phyloP scores from a whole-genome alignment of 2,113 vertebrate species.

The Ailurus styani region DNA sequence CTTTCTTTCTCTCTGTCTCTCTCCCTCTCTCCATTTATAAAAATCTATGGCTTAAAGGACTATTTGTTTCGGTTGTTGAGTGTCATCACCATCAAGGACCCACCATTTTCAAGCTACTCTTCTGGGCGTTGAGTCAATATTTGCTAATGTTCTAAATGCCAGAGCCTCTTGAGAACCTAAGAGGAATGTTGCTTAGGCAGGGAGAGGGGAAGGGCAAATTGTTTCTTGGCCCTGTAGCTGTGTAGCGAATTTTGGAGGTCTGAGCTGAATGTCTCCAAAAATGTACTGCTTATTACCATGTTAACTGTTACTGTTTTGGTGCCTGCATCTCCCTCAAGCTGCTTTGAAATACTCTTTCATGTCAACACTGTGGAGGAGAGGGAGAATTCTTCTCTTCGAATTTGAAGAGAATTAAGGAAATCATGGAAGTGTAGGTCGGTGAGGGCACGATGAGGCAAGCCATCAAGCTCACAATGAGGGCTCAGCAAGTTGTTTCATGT shows the following conservation, averaged over 20 bases:
- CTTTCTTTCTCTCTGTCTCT: too few species aligned
- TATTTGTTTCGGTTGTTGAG: neutral
- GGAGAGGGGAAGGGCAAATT: neutral
- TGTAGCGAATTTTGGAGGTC: neutral
- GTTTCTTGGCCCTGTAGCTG: neutral
- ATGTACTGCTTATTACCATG: neutral
- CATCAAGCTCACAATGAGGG: neutral
- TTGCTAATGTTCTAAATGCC: constrained; percentile 51
- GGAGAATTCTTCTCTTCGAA: constrained; percentile 55
- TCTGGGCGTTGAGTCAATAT: constrained; percentile 45
- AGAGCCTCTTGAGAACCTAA: constrained; percentile 22
- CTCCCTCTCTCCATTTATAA: neutral
- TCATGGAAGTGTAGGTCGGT: neutral
- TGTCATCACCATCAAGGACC: neutral
- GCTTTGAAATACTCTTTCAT: neutral
- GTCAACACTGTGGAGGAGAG: constrained; percentile 55
- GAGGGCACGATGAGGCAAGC: constrained; percentile 36
- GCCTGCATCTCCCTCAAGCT: neutral
- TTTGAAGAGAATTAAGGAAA: constrained; percentile 16
- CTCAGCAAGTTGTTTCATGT: constrained; percentile 71
- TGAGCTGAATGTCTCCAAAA: neutral
- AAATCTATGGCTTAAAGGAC: neutral
- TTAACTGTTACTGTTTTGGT: neutral
- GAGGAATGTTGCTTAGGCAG: constrained; percentile 38
- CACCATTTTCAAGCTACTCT: constrained; percentile 10